A percentile compares a stretch with the other conserved stretches of the same genome.
These are phyloP conservation scores for Casuarius casuarius DNA, from an alignment of 2,113 vertebrate species.

Conservation along the genomic window DNA sequence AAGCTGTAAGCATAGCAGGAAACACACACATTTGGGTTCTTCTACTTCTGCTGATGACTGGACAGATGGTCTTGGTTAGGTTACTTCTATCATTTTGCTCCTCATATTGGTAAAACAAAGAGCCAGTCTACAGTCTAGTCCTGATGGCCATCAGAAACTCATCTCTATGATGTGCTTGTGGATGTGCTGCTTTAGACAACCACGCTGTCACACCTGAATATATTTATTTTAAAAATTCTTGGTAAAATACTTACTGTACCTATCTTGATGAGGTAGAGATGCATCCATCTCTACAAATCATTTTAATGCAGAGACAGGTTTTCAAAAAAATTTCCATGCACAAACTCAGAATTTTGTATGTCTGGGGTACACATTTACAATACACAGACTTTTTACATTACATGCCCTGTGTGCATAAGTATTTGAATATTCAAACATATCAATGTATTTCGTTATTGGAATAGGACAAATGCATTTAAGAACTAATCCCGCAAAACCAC, in stretches of 20 bases:
- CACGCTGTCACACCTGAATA: neutral
- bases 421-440: neutral
- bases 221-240: neutral
- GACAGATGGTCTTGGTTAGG: neutral
- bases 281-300: neutral
- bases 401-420: neutral
- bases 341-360: neutral
- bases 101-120: neutral
- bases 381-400: fast-evolving
- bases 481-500: neutral
- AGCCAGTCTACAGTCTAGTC: neutral
- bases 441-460: neutral
- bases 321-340: neutral
- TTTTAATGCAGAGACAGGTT: neutral
- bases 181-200: neutral
- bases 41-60: neutral
- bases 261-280: neutral
- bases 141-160: neutral
- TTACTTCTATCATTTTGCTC: neutral
- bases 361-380: neutral
- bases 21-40: neutral
- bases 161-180: neutral
- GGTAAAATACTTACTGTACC: neutral
- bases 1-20: neutral
- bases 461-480: neutral